phyloP scores from a whole-genome alignment of 2,113 vertebrate genomes.

The Cyanoliseus patagonus region DNA sequence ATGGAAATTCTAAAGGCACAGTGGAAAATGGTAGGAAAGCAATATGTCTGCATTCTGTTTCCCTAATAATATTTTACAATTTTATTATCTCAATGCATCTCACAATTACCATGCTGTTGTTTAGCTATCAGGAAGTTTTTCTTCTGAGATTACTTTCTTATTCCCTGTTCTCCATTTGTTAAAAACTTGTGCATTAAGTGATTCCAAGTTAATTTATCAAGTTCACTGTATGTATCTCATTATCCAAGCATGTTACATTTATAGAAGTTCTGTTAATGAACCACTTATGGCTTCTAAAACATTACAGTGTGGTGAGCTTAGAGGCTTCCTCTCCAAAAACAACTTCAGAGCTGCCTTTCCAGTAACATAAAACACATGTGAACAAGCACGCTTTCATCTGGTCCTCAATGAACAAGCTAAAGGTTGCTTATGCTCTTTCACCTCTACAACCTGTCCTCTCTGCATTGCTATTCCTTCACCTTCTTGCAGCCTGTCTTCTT shows the following conservation, averaged over 20 bases:
- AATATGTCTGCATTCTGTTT: background rate
- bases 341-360: background rate
- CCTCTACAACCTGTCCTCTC: background rate
- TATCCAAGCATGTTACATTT: background rate
- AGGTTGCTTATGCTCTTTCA: background rate
- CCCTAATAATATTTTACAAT: background rate
- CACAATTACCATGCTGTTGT: background rate
- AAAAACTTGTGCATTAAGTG: background rate
- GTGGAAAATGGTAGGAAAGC: background rate
- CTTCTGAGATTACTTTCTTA: background rate
- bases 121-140: background rate
- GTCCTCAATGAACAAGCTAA: background rate
- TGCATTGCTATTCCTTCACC: background rate
- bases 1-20: background rate
- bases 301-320: background rate
- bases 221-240: background rate
- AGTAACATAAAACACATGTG: background rate
- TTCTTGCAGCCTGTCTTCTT: background rate
- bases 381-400: background rate
- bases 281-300: background rate
- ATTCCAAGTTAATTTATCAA: background rate
- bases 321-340: background rate
- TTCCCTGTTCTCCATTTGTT: background rate
- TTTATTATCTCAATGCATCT: background rate
- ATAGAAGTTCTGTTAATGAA: background rate